phyloP scores from a whole-genome alignment of 2,888 invertebrate species.

The Nemotelus pantherinus region DNA sequence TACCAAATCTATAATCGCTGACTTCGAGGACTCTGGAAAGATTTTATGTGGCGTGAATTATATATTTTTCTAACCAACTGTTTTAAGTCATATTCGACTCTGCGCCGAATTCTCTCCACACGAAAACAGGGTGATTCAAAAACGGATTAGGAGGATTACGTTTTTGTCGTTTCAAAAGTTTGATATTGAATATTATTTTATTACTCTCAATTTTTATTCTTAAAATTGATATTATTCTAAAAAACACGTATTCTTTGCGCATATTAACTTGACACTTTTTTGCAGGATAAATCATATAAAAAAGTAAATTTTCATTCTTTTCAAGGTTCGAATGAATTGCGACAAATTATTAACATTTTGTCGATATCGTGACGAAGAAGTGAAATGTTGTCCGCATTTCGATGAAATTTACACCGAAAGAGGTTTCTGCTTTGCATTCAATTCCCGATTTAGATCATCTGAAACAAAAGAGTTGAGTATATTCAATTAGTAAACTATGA shows the following conservation, averaged over 20 bases:
- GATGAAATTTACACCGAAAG: constrained; percentile 78
- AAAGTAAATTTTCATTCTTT: background rate
- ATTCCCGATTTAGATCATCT: constrained; percentile 64
- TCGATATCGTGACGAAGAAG: constrained; percentile 73
- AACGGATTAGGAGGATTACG: too few species aligned
- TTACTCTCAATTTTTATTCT: too few species aligned
- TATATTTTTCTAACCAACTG: too few species aligned
- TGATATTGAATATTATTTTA: too few species aligned
- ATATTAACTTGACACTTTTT: background rate
- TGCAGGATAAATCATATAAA: background rate
- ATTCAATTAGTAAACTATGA: background rate
- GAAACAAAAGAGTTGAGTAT: constrained; percentile 45
- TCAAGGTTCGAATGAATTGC: constrained; percentile 68
- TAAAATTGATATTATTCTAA: background rate
- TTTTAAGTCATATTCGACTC: too few species aligned
- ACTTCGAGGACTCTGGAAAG: too few species aligned
- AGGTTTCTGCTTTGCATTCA: constrained; percentile 80
- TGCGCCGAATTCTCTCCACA: too few species aligned
- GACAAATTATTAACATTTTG: constrained; percentile 72
- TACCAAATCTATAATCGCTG: too few species aligned
- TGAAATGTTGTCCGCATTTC: constrained; percentile 74
- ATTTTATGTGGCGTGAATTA: too few species aligned
- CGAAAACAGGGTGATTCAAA: too few species aligned
- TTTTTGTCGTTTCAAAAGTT: too few species aligned
- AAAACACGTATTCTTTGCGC: background rate